Evolutionary conservation across 2,113 vertebrate species (phyloP), one percentile per base, ranked within the genome.

Genomic region (Girardinichthys multiradiatus): DNA sequence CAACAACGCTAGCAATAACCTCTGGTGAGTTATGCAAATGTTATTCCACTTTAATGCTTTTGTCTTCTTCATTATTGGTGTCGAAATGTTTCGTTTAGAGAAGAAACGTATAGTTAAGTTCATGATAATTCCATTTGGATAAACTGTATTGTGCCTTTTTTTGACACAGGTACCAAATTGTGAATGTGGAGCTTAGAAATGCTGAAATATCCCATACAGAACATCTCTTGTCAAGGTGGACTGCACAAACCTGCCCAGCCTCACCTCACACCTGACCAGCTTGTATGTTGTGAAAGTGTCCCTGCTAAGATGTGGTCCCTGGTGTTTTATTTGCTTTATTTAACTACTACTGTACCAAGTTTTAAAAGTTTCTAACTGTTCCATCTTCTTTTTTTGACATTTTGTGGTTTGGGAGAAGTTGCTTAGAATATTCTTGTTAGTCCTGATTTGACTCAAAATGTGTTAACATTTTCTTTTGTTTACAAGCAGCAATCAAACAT

Each of bases 1-100:
- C 90, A 94, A 17, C 91, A 92, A 8, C 91, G 92, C 68, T 94
- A 92, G 92, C 92, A 85, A 91, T 21, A 4, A 42, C 13, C 15
- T 33, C 11, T 1, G 61, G 84, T 87, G 57, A 66, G 79, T 27
- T 26, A 10, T 7, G 1, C 4, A 27, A 29, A 17, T 17, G 4
- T 60, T 15, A 28, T 7, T 45, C 1, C 42, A 60, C 15, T 30
- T 30, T 57, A 13, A 9, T 57, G 26, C 19, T 30, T 35, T 33
- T 11, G 24, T 19, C 29, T 5, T 15, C 8, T 35, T 63, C 33
- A 2, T 21, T 31, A n/a, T 35, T 42, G 5, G 13, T n/a, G 27
- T 26, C 5, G 7, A 15, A 26, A 21, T 39, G 1, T 42, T 64
- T 35, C 24, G 3, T 26, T 26, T 42, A 39, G 14, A 1, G 21